Base-by-base conservation (phyloP, 2,888 invertebrate species). In the Heliconius hortense region DNA sequence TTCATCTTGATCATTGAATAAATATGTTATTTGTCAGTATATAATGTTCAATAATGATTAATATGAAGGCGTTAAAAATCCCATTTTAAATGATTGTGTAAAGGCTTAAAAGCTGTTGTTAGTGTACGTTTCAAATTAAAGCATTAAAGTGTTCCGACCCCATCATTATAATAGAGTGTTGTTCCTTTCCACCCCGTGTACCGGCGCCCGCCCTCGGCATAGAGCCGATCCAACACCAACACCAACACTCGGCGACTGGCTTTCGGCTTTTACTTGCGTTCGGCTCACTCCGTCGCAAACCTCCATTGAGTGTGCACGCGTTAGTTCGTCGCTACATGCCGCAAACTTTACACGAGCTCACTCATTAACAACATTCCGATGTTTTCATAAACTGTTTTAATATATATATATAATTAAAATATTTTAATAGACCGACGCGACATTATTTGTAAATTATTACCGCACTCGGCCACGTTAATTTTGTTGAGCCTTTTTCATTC, bases 141-240 rank as follows among this genome's bases (percentile, higher is more conserved):
- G 92, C 90, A 92, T 93, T 94, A 92, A 92, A 93, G 93, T 92
- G 93, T 92, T 91, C 91, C 91, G 90, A 92, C 90, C 91, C 93
- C 90, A 91, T 93, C 93, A 93, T 94, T 93, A 93, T 92, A 92
- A 92, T 93, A 93, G 91, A 93, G 92, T 93, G 94, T 93, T 93
- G 93, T 92, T 92, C 88, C 88, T 87, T 89, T 87, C 90, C 90
- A 89, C 92, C 92, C 93, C 88, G 83, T 85, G 84, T 82, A 84
- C 84, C 85, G 86, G 85, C 86, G 87, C 84, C 85, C 88, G 86
- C 86, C 87, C 86, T 85, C 83, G 83, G 82, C 79, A 78, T 79
- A 79, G 79, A 75, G 78, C 79, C 60, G 43, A 43, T 60, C 60
- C 83, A 77, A 48, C 43, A 48, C 43, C 83, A 77, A 43, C 39